phyloP scores from a whole-genome alignment of 2,113 vertebrate genomes.

The Larimichthys polyactis region DNA sequence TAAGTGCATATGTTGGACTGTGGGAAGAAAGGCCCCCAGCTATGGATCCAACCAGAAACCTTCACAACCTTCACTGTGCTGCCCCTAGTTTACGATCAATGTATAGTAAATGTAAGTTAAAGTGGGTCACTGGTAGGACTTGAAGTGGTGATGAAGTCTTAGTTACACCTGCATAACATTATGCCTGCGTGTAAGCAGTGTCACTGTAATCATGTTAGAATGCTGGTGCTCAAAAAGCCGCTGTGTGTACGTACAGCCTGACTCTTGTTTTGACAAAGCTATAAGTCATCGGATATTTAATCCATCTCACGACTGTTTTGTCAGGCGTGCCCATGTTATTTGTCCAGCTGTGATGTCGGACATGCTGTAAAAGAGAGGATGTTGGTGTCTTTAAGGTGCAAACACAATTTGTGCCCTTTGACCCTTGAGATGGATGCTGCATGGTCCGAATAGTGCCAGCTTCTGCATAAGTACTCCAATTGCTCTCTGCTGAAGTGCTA shows the following conservation, averaged over 20 bases:
- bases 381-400: conserved; percentile 60
- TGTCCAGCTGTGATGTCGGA: conserved; percentile 48
- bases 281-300: conserved; percentile 58
- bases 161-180: background rate
- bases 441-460: conserved; percentile 69
- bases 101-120: background rate
- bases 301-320: conserved; percentile 55
- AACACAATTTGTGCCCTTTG: conserved; percentile 70
- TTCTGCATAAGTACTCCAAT: conserved; percentile 64
- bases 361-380: conserved; percentile 41
- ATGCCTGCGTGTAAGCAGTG: background rate
- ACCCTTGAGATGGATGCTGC: conserved; percentile 66
- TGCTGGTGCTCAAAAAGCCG: background rate
- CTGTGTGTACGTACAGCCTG: background rate
- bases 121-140: background rate
- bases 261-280: conserved; percentile 8
- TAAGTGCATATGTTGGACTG: too few species aligned
- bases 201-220: background rate
- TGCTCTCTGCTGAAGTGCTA: conserved; percentile 70
- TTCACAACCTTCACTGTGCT: too few species aligned
- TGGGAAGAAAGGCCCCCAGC: too few species aligned
- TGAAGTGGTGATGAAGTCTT: too few species aligned
- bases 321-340: conserved; percentile 41
- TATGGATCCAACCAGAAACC: too few species aligned
- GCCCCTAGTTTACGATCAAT: background rate